These are phyloP conservation scores for Loriculus beryllinus DNA, from an alignment of 2,797 vertebrate genomes.

Conservation along the genomic window DNA sequence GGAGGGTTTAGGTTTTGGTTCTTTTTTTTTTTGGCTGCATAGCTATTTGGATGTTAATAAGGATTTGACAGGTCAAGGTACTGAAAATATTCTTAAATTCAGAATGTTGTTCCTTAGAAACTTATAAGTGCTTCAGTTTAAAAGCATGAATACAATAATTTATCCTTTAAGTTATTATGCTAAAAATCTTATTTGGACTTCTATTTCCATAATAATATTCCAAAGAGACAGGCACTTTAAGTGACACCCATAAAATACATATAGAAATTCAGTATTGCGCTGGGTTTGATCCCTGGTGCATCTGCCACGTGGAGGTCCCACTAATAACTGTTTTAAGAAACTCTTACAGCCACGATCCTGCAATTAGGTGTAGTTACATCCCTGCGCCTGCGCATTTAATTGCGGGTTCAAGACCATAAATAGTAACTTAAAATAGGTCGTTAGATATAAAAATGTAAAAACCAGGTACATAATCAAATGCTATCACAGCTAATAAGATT, in stretches of 20 bases:
- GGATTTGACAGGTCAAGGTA: constrained; percentile 57
- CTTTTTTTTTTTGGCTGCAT: background rate
- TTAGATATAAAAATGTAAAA: constrained; percentile 34
- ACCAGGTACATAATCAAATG: constrained; percentile 1
- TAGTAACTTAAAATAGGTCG: constrained; percentile 16
- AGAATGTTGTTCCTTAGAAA: constrained; percentile 57
- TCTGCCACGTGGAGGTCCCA: constrained; percentile 27
- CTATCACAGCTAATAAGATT: constrained; percentile 50
- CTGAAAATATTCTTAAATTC: constrained; percentile 66
- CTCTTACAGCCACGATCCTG: constrained; percentile 25
- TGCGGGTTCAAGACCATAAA: constrained; percentile 33
- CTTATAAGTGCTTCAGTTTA: constrained; percentile 61
- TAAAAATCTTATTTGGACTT: constrained; percentile 71
- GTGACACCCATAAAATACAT: constrained; percentile 50
- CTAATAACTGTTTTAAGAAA: constrained; percentile 31
- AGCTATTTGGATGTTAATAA: constrained; percentile 33
- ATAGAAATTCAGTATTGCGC: background rate
- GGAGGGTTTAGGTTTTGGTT: background rate
- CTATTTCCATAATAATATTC: constrained; percentile 47
- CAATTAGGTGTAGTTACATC: background rate
- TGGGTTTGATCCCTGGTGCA: constrained; percentile 25
- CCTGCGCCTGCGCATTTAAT: constrained; percentile 33
- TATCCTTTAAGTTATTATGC: constrained; percentile 68
- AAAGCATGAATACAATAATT: constrained; percentile 65
- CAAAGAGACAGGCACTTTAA: constrained; percentile 52